phyloP scores from a whole-genome alignment of 2,888 invertebrate genomes.

The Odontocolon sp. region DNA sequence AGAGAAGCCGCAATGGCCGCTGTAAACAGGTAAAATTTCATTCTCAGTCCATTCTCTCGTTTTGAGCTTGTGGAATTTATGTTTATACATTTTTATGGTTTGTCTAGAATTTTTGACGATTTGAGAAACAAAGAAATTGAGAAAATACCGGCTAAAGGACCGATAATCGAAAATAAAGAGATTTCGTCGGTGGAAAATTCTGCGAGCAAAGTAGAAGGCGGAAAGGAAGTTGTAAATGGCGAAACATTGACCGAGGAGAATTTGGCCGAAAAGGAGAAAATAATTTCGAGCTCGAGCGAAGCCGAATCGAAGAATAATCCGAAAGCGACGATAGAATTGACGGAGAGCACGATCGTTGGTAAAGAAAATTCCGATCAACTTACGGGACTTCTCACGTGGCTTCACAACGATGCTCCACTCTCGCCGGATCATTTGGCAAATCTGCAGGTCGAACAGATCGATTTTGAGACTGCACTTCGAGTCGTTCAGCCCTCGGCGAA shows the following conservation, averaged over 20 bases:
- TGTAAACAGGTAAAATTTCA: constrained; percentile 85
- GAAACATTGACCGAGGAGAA: constrained; percentile 33
- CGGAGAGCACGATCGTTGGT: no score
- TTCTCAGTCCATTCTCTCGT: neutral
- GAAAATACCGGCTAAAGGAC: constrained; percentile 58
- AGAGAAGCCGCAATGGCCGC: constrained; percentile 95
- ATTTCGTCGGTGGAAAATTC: constrained; percentile 42
- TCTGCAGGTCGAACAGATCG: constrained; percentile 87
- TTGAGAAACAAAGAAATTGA: constrained; percentile 71
- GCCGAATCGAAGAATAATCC: constrained; percentile 15
- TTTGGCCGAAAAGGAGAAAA: constrained; percentile 22
- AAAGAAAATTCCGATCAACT: no score
- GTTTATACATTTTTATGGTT: constrained; percentile 11
- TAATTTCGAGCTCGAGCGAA: constrained; percentile 2
- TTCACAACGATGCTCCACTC: constrained; percentile 86
- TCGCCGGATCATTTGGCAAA: constrained; percentile 84
- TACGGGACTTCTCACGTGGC: constrained; percentile 85
- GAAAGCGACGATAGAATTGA: no score
- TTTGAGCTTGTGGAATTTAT: no score
- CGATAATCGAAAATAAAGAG: constrained; percentile 34
- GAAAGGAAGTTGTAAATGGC: constrained; percentile 37
- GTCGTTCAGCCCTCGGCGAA: constrained; percentile 96
- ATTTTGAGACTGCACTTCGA: constrained; percentile 90
- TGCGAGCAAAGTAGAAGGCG: constrained; percentile 46
- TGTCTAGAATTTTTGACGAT: constrained; percentile 76